Evolutionary conservation across 2,888 invertebrate genomes (phyloP), one percentile per base, ranked within the genome.

Genomic region (Embidobia sp.): DNA sequence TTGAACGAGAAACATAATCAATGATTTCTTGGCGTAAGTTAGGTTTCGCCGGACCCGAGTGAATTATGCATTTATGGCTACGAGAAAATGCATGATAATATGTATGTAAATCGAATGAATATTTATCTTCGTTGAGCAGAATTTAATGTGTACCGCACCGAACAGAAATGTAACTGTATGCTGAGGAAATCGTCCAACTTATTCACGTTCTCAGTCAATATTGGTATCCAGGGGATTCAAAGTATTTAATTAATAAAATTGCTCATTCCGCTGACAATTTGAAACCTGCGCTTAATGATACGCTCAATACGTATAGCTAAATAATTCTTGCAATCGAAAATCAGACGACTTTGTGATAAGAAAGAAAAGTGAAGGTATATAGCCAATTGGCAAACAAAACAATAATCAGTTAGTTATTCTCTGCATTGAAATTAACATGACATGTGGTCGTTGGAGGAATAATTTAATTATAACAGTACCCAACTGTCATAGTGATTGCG

Each of bases 101-200:
- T 46, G 46, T 42, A 61, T 70, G 53, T 37, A 63, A 63, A 63
- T 48, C 29, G 48, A 63, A 72, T 72, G 72, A 63, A 72, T 72
- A 53, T 61, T 61, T 70, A 61, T 70, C 19, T 69, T 42, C 19
- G 18, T n/a, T 42, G 26, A 40, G 10, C 5, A 59, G 37, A 49
- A 27, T 59, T 69, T 69, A 59, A 69, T 51, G 42, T 16, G 22
- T 27, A 31, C 22, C 4, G 42, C 19, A 59, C 33, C 42, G 33
- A 59, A 69, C 48, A 15, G 31, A 42, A 42, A n/a, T 51, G 46
- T 26, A 48, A 40, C 55, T 22, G 37, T 31, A 22, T 18, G n/a
- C 35, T 11, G 16, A 35, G 27, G 11, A 48, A 48, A 37, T 61
- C 8, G n/a, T 26, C 1, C 15, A 11, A 61, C 26, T 42, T 22